A percentile compares a stretch with the other conserved stretches of the same genome.
Conservation (phyloP, 2,797 vertebrate genomes). For the Champsocephalus gunnari region DNA sequence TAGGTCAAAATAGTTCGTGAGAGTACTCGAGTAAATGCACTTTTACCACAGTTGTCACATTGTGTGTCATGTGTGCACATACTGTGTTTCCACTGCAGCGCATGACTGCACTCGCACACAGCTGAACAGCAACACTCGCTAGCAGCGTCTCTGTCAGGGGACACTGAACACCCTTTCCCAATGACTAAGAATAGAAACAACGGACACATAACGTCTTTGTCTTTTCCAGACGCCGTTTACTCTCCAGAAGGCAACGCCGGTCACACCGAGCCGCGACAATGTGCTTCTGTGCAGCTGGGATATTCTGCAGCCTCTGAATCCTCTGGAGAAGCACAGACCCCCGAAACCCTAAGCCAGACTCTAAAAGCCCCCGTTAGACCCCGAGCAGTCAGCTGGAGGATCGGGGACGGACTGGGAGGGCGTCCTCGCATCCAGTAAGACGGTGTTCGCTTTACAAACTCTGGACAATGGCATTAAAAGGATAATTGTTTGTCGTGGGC, state of each 20-base stretch:
- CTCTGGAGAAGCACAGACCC: constrained; percentile 34
- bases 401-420: neutral
- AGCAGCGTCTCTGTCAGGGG: constrained; percentile 1
- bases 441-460: neutral
- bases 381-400: constrained; percentile 8
- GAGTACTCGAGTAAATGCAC: too few species aligned
- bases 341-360: constrained; percentile 62
- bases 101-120: neutral
- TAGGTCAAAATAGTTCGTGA: too few species aligned
- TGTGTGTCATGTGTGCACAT: neutral
- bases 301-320: constrained; percentile 33
- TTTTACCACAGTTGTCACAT: neutral
- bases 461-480: neutral
- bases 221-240: constrained; percentile 27
- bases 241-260: constrained; percentile 9
- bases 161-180: constrained; percentile 9
- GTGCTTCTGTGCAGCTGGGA: constrained; percentile 27
- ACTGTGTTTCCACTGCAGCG: neutral
- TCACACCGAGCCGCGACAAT: constrained; percentile 24
- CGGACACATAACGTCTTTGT: constrained; percentile 24
- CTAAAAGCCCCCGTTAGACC: constrained; percentile 16
- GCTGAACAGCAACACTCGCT: neutral
- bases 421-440: neutral
- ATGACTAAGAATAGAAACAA: constrained; percentile 24
- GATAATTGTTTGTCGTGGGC: too few species aligned